Evolutionary conservation across 2,113 vertebrate species (phyloP).

Genomic region (Leucosticte australis): DNA sequence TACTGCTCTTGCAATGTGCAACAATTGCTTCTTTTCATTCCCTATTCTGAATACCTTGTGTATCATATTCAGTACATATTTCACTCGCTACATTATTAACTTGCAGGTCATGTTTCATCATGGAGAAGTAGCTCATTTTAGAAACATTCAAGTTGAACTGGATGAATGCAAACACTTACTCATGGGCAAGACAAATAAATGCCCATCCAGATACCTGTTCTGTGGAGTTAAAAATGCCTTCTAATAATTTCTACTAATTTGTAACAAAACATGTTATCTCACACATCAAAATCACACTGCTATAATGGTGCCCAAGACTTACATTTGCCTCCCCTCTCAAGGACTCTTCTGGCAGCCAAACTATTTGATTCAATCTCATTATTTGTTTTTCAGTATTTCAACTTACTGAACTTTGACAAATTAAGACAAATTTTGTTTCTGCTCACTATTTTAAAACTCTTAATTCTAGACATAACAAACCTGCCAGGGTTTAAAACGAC

Average conservation of each 20-base stretch:
- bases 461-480: not conserved
- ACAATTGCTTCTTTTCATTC: not conserved
- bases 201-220: not conserved
- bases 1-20: not conserved
- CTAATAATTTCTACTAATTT: not conserved
- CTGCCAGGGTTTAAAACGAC: not conserved
- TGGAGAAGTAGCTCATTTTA: not conserved
- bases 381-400: not conserved
- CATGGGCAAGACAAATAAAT: not conserved
- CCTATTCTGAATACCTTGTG: not conserved
- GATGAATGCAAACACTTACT: not conserved
- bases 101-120: not conserved
- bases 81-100: not conserved
- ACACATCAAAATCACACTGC: not conserved
- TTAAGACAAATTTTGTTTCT: not conserved
- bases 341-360: not conserved
- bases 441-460: not conserved
- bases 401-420: not conserved
- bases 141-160: not conserved
- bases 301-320: not conserved
- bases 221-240: not conserved
- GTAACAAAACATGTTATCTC: not conserved
- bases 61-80: not conserved
- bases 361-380: not conserved
- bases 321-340: not conserved